Evolutionary conservation across 2,797 vertebrate genomes (phyloP).

Genomic region (Gymnothorax javanicus): DNA sequence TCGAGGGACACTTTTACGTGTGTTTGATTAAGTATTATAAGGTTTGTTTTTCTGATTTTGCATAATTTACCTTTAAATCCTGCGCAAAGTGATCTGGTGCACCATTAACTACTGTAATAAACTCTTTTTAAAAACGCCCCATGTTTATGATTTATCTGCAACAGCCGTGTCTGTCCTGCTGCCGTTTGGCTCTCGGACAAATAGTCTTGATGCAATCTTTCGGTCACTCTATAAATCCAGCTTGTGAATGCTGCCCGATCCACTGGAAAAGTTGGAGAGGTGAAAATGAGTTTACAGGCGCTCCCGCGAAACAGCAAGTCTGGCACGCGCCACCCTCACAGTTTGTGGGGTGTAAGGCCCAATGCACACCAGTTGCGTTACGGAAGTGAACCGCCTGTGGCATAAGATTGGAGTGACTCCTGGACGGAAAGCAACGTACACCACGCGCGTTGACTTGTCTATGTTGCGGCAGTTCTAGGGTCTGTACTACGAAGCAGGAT

Average conservation of each 20-base stretch:
- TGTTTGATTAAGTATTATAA: conserved; percentile 91
- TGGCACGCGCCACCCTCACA: background rate
- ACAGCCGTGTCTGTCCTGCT: conserved; percentile 58
- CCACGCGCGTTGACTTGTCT: too few relatives aligned
- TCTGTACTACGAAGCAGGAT: too few relatives aligned
- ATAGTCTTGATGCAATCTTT: conserved; percentile 75
- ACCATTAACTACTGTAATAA: conserved; percentile 81
- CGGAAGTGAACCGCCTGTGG: too few relatives aligned
- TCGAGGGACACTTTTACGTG: conserved; percentile 82
- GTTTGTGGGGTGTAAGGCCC: background rate
- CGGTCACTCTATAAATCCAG: conserved; percentile 73
- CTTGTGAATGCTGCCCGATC: conserved; percentile 65
- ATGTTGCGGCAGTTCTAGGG: too few relatives aligned
- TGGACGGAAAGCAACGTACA: too few relatives aligned
- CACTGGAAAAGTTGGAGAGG: conserved; percentile 72
- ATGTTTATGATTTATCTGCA: conserved; percentile 79
- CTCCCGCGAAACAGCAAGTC: conserved; percentile 9
- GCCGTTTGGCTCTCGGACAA: conserved; percentile 78
- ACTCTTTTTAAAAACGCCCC: conserved; percentile 70
- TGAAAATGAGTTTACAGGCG: conserved; percentile 49
- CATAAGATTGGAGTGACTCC: too few relatives aligned
- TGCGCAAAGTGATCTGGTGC: conserved; percentile 63
- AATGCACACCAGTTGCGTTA: background rate
- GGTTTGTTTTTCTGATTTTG: conserved; percentile 89
- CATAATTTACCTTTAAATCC: conserved; percentile 91